Evolutionary conservation across 1,140 invertebrate species (phyloP).

Genomic region (Lordiphosa collinella): DNA sequence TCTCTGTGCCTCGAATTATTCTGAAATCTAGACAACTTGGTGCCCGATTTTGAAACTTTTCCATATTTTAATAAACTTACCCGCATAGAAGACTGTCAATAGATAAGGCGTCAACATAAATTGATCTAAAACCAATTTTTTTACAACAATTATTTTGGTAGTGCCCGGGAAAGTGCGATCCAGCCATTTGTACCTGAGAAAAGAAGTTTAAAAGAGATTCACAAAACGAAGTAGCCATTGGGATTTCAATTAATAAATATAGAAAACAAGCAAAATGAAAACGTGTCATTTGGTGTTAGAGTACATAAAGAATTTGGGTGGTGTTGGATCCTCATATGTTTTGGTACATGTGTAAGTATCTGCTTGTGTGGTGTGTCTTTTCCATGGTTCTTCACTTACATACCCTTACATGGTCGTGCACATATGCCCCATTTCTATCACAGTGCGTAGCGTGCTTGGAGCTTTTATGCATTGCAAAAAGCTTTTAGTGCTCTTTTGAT

Average conservation of each 20-base stretch:
- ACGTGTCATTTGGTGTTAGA: not conserved
- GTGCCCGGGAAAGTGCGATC: slow-evolving; percentile 86
- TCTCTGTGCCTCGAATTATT: too few species aligned
- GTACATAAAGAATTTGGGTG: too few species aligned
- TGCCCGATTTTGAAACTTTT: too few species aligned
- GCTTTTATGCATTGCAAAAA: slow-evolving; percentile 37
- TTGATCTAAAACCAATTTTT: slow-evolving; percentile 89
- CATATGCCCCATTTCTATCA: slow-evolving; percentile 27
- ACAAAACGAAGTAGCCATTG: not conserved
- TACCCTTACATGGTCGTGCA: slow-evolving; percentile 41
- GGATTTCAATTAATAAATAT: too few species aligned
- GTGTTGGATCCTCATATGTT: too few species aligned
- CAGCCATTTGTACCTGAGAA: slow-evolving; percentile 88
- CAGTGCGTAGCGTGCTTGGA: slow-evolving; percentile 55
- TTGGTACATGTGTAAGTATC: not conserved
- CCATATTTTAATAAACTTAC: slow-evolving; percentile 81
- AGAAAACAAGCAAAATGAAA: slow-evolving; percentile 8
- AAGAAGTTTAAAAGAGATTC: not conserved
- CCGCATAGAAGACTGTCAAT: slow-evolving; percentile 85
- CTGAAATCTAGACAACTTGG: too few species aligned
- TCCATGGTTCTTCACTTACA: slow-evolving; percentile 34
- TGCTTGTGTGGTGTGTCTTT: not conserved
- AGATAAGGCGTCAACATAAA: slow-evolving; percentile 87
- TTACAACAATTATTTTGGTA: slow-evolving; percentile 82
- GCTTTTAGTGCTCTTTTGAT: slow-evolving; percentile 41